Evolutionary conservation across 2,113 vertebrate genomes (phyloP).

Genomic region (Chauna torquata): DNA sequence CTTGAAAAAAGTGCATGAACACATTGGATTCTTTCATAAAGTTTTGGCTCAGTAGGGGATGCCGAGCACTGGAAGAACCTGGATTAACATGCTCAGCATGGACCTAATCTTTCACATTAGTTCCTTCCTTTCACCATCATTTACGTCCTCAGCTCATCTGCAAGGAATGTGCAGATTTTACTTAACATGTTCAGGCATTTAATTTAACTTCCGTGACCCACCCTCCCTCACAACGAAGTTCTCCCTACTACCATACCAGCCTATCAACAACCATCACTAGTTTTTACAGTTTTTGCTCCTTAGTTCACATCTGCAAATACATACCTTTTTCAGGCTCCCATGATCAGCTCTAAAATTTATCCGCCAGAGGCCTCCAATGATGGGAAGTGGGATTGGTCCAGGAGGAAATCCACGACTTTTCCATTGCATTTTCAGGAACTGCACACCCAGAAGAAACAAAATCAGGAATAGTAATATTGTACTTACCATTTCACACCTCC

Average conservation of each 20-base stretch:
- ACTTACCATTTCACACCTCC: not conserved
- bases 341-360: slow-evolving; percentile 41
- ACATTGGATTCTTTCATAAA: not conserved
- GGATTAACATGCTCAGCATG: not conserved
- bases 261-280: not conserved
- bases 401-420: slow-evolving; percentile 39
- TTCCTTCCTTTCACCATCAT: not conserved
- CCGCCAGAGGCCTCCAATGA: slow-evolving; percentile 27
- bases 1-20: not conserved
- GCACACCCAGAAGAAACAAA: not conserved
- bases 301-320: not conserved
- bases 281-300: not conserved
- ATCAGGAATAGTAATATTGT: not conserved
- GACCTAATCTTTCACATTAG: not conserved
- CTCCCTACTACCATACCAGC: not conserved
- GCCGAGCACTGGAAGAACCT: not conserved
- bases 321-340: slow-evolving; percentile 25
- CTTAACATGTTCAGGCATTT: not conserved
- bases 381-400: slow-evolving; percentile 36
- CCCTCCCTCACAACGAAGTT: not conserved
- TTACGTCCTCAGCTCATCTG: not conserved
- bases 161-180: not conserved
- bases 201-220: not conserved
- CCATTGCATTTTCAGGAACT: slow-evolving; percentile 56
- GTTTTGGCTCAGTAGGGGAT: not conserved